phyloP scores from a whole-genome alignment of 2,888 invertebrate genomes.

The Chrysolina oricalcia region DNA sequence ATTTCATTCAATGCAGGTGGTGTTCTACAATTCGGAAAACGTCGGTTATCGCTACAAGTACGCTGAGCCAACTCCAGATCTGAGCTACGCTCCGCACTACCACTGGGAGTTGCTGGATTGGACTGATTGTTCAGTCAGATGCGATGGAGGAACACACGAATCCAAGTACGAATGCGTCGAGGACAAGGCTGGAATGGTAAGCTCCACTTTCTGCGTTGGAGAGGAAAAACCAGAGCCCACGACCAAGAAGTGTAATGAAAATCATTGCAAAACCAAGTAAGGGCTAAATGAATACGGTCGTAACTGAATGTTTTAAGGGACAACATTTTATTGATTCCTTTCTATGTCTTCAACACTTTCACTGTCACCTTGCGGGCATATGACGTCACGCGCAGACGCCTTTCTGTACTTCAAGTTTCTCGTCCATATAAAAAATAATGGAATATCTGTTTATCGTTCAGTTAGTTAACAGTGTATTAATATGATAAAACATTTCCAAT shows the following conservation, averaged over 20 bases:
- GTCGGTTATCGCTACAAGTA: slow-evolving; percentile 78
- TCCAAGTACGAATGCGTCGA: slow-evolving; percentile 77
- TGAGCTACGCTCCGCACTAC: slow-evolving; percentile 74
- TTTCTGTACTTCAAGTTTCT: too few species aligned
- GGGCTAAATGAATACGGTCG: neutral
- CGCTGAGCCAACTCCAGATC: slow-evolving; percentile 75
- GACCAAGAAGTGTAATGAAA: slow-evolving; percentile 71
- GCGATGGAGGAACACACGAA: slow-evolving; percentile 76
- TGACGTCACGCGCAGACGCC: too few species aligned
- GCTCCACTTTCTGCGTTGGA: slow-evolving; percentile 73
- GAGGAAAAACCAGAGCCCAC: slow-evolving; percentile 69
- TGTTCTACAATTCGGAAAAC: slow-evolving; percentile 71
- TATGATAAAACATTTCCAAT: too few species aligned
- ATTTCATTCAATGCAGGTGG: slow-evolving; percentile 61
- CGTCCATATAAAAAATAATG: too few species aligned
- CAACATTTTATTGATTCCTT: too few species aligned
- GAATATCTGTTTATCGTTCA: too few species aligned
- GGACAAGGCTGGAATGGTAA: slow-evolving; percentile 77
- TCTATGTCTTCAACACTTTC: too few species aligned
- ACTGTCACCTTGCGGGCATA: too few species aligned
- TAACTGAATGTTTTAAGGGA: neutral
- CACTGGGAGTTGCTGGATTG: slow-evolving; percentile 78
- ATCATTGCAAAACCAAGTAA: slow-evolving; percentile 73
- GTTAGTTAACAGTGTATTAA: too few species aligned
- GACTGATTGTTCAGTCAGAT: slow-evolving; percentile 77